Base-by-base conservation (phyloP, 2,888 invertebrate species). In the Eupithecia pulchellata region DNA sequence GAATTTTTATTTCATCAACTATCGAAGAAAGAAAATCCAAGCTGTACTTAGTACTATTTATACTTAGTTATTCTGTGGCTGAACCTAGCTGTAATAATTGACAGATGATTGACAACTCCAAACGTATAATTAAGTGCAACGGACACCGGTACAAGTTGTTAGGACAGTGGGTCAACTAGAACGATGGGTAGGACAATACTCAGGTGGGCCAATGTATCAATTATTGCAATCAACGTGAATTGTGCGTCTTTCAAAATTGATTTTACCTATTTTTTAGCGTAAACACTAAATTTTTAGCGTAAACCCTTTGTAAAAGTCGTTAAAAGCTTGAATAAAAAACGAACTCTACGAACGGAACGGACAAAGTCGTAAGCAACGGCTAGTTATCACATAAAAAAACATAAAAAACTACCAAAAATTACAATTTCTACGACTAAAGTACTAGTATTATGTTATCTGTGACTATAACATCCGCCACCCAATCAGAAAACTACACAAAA, bases 101-200 rank as follows among this genome's bases (percentile, higher is more conserved):
- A 57, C 25, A 52, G 25, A 4, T 57, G 29, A 57, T 57, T 57
- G 57, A 57, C 57, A 52, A 25, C 11, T 25, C 13, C 29, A 57
- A 57, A 57, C 29, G 1, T 17, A 17, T 57, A 29, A 58, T 66
- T 66, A 66, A 32, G 20, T 58, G 66, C 57, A 65, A 65, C 39
- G 17, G 20, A 27, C 39, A 58, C 66, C 58, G 58, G 66, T 66
- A 30, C 39, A 57, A 14, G 66, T 39, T 39, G 57, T 66, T 66
- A 66, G 39, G 14, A 13, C 57, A 57, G 42, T 66, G 39, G 58
- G 66, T 58, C 66, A 58, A 39, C 14, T 39, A 57, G 65, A 65
- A 65, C 29, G 14, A 57, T 29, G 29, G 27, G 52, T 27, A 6
- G 14, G 17, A 57, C 27, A 17, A 11, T 57, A 29, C 25, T 52